Base-by-base conservation (phyloP, 2,888 invertebrate genomes). In the Phortica okadai region DNA sequence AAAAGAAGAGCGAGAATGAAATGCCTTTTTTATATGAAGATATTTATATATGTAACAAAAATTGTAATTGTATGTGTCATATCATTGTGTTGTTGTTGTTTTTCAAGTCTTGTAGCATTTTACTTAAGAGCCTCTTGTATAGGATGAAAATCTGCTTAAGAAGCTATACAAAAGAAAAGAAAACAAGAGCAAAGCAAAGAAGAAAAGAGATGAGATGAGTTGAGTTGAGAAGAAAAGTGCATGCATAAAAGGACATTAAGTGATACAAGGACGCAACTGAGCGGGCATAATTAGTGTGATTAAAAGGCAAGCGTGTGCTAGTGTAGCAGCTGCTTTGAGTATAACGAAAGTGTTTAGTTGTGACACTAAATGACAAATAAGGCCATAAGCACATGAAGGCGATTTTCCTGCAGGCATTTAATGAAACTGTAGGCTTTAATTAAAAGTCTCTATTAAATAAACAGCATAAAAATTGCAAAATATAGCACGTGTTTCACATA, bases 221-320 rank as follows among this genome's bases (percentile, higher is more conserved):
- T 54, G 58, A n/a, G n/a, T 25, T 16, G 62, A 62, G 8, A 62
- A 62, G 25, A 21, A 21, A 16, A 62, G 25, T 21, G 62, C 62
- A 25, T 25, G 62, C 62, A 62, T n/a, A 10, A 62, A 6, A 66
- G 33, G 66, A 42, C 66, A 4, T 42, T 41, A 66, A 42, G 66
- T 66, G 66, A 41, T 66, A 66, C 66, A 41, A 66, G 66, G 42
- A 66, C 66, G 42, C 42, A 42, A 62, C 66, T 66, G 62, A 62
- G 33, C 66, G 41, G 25, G 66, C 66, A 42, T 66, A 66, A 66
- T 66, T 66, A 66, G 66, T 5, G 42, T 66, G 42, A 66, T 66
- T 66, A 66, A 66, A 66, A 66, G 25, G 25, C 8, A 21, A 62
- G 10, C 25, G 2, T n/a, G 11, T 16, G 14, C n/a, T 56, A 16